Evolutionary conservation across 2,888 invertebrate genomes (phyloP), one percentile per base, ranked within the genome.

Genomic region (Leptinotarsa peninsularis): DNA sequence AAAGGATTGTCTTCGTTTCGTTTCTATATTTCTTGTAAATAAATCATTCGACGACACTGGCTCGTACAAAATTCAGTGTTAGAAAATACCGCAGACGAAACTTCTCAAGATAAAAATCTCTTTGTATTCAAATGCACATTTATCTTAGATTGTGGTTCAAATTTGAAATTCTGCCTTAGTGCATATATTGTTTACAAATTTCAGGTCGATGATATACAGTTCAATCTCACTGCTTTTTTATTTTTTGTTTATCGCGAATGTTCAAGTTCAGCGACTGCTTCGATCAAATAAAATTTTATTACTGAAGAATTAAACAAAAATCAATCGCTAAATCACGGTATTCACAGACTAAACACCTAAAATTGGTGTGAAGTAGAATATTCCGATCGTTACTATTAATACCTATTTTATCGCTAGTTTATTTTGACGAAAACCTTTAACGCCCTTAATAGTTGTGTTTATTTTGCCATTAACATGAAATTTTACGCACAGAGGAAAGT

Each of bases 71-170:
- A 43, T 43, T 63, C 63, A 63, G 63, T 63, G 63, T 63, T 63
- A 63, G 63, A 63, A 63, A 63, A 63, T 63, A 63, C 63, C 63
- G 63, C 63, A 63, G 63, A 63, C 63, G 63, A 63, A 63, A 27
- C 63, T 63, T 63, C 33, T 63, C 17, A 4, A 63, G 63, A 63
- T 63, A 63, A 63, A 63, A 43, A 63, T 63, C 63, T 63, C 33
- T 33, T 63, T 63, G 63, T 63, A 63, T 63, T 63, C 63, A 63
- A 63, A 63, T 63, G 63, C 63, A 33, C 33, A 43, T 63, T 14
- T 63, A 63, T 63, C 63, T 63, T 63, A 63, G 63, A 63, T 63
- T 63, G 63, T 63, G 27, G 63, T 43, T 63, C 63, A 15, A 63
- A 63, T 63, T 63, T 43, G 63, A 63, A 63, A 63, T 63, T 63